phyloP scores from a whole-genome alignment of 2,888 invertebrate genomes.

The Aelia acuminata region DNA sequence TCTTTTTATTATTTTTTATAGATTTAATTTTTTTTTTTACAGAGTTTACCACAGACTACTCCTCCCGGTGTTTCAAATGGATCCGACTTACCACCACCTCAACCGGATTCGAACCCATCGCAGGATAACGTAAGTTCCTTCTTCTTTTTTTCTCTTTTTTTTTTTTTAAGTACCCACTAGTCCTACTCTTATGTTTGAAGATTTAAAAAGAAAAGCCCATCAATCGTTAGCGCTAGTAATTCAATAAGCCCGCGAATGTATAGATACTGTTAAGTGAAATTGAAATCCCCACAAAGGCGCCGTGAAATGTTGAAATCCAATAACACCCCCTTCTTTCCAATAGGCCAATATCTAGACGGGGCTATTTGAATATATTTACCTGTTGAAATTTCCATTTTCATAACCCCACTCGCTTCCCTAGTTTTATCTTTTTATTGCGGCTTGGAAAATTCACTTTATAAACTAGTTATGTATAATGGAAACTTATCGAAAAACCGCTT shows the following conservation, averaged over 20 bases:
- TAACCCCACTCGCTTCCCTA: background rate
- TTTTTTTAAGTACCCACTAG: background rate
- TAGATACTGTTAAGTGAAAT: constrained; percentile 6
- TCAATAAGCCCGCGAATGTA: background rate
- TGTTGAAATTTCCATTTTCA: constrained; percentile 32
- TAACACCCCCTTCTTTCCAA: background rate
- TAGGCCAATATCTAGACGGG: constrained; percentile 9
- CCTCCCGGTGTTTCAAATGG: constrained; percentile 69
- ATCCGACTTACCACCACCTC: constrained; percentile 62
- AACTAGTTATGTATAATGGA: background rate
- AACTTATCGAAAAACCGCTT: background rate
- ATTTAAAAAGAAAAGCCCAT: background rate
- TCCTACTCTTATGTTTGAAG: background rate
- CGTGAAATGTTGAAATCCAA: constrained; percentile 30
- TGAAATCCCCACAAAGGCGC: constrained; percentile 5
- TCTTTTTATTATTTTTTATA: background rate
- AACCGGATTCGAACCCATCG: constrained; percentile 65
- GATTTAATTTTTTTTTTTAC: constrained; percentile 66
- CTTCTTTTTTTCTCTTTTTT: too few species aligned
- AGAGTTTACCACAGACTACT: constrained; percentile 76
- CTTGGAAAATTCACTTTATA: background rate
- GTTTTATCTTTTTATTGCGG: background rate
- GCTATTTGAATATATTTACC: constrained; percentile 30
- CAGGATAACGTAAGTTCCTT: constrained; percentile 67
- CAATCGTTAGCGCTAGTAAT: background rate